Evolutionary conservation across 2,888 invertebrate genomes (phyloP), one percentile per base, ranked within the genome.

Genomic region (Melipona bicolor): DNA sequence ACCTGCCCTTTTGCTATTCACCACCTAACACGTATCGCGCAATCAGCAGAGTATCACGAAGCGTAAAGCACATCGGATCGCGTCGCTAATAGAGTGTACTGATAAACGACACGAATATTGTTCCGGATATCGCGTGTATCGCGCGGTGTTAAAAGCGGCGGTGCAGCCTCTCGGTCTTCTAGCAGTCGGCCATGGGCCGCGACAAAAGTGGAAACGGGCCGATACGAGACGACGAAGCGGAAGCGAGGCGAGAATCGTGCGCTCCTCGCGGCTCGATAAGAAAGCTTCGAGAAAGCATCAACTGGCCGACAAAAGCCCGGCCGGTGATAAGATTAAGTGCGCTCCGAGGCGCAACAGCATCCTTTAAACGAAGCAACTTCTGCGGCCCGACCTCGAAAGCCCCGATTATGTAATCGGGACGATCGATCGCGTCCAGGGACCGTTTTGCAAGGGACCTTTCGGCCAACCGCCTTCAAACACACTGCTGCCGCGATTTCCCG

Each of bases 281-380:
- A 86, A 83, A 87, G 85, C 88, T 86, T 68, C 80, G 83, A 81
- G 87, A 83, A 87, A 86, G 89, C 89, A 89, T 89, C 88, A 74
- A 80, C 76, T 70, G 68, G 61, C 85, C 88, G 89, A 89, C 88
- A 87, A 89, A 89, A 89, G 88, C 88, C 71, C 78, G 15, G 24
- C 65, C 67, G 72, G 72, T 81, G 89, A 89, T 89, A 89, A 89
- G 89, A 89, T 89, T 89, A 89, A 89, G 82, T 86, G 79, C 84
- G 74, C 76, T 72, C 56, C 74, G 70, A 77, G 83, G 81, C 81
- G 70, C 84, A 76, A 81, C 81, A 84, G 80, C 78, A 79, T 86
- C 88, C 72, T 82, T 76, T 79, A 78, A 64, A 52, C 50, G 70
- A 59, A 9, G 61, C 21, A 68, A 83, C 71, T 76, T 54, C 36